Evolutionary conservation across 2,888 invertebrate genomes (phyloP), one percentile per base, ranked within the genome.

Genomic region (Mythimna lalbum): DNA sequence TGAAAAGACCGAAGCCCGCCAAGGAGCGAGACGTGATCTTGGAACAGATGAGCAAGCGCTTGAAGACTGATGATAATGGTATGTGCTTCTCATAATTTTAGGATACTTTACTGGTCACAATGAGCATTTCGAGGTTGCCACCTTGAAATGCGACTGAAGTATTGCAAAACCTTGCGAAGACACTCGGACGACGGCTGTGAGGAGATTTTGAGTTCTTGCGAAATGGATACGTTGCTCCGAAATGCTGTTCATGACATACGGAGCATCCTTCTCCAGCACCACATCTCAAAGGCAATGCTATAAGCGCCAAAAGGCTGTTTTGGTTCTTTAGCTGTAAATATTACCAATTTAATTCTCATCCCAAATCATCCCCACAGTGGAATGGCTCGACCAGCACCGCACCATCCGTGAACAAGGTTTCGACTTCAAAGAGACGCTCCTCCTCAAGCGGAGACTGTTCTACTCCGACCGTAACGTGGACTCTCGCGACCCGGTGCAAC

Each of bases 401-500:
- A 99, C 99, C 0, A 96, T 99, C 63, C 96, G 99, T 27, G 99
- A 99, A 92, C 98, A 99, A 93, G 98, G 98, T 60, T 98, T 99
- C 71, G 98, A 98, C 86, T 98, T 99, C 86, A 97, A 97, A 39
- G 98, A 99, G 92, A 99, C 99, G 1, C 97, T 99, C 39, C 96
- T 99, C 60, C 96, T 99, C 81, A 97, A 99, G 84, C 96, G 99
- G 80, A 98, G 99, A 88, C 99, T 98, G 92, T 99, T 99, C 97
- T 99, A 99, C 96, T 99, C 99, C 1, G 99, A 99, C 96, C 98
- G 99, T 87, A 99, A 99, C 93, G 99, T 99, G 86, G 99, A 99
- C 95, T 97, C 98, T 4, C 96, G 99, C 61, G 99, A 99, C 95
- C 99, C 99, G 0, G 98, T 99, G 14, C 99, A 99, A 93, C 96